A percentile compares a stretch with the other conserved stretches of the same genome.
Evolutionary conservation across 2,888 invertebrate species (phyloP).

Genomic region (Acleris sparsana): DNA sequence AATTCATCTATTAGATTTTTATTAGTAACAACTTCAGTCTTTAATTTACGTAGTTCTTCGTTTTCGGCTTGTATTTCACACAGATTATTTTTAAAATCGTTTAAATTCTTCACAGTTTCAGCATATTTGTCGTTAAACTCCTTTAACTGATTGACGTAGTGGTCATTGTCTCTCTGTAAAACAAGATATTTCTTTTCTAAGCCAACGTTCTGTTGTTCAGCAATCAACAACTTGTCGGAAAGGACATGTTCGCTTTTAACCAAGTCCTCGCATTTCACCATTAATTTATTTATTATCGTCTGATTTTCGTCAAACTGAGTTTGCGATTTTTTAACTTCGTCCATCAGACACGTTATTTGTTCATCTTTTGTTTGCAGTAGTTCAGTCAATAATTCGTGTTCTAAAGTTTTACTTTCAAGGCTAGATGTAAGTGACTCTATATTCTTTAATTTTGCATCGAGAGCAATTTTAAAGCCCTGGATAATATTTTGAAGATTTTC

Average conservation of each 20-base stretch:
- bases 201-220: constrained; percentile 44
- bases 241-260: constrained; percentile 46
- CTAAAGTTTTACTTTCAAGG: constrained; percentile 39
- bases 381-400: constrained; percentile 41
- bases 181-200: constrained; percentile 45
- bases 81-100: constrained; percentile 36
- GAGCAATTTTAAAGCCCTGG: constrained; percentile 57
- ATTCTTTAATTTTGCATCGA: constrained; percentile 61
- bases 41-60: constrained; percentile 36
- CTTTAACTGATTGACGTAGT: constrained; percentile 43
- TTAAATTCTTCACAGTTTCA: constrained; percentile 41
- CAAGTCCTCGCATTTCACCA: constrained; percentile 48
- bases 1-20: constrained; percentile 45
- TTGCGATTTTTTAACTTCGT: constrained; percentile 49
- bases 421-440: constrained; percentile 54
- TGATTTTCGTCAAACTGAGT: constrained; percentile 49
- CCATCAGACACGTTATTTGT: constrained; percentile 48
- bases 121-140: constrained; percentile 49
- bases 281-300: constrained; percentile 49
- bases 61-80: constrained; percentile 19
- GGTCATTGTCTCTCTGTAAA: constrained; percentile 35
- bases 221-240: constrained; percentile 44
- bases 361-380: constrained; percentile 50
- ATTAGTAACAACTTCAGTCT: constrained; percentile 47
- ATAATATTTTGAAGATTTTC: constrained; percentile 72